phyloP scores from a whole-genome alignment of 2,888 invertebrate species.

The Dolomedes plantarius region DNA sequence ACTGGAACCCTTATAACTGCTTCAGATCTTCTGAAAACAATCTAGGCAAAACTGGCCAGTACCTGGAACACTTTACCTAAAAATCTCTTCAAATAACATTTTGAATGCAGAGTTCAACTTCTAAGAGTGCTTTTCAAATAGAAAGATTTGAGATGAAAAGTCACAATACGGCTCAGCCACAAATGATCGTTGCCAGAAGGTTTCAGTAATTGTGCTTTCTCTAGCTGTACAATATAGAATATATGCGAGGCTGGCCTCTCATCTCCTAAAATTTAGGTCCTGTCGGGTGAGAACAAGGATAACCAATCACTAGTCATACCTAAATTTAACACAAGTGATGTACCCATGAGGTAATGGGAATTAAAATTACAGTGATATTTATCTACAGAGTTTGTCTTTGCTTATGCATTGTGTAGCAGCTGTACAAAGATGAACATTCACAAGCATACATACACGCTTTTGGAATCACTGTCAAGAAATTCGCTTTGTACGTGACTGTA shows the following conservation, averaged over 20 bases:
- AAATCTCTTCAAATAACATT: slow-evolving; percentile 39
- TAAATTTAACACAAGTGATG: slow-evolving; percentile 61
- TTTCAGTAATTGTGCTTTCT: slow-evolving; percentile 60
- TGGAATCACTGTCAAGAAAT: slow-evolving; percentile 13
- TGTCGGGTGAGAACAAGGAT: slow-evolving; percentile 57
- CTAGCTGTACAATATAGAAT: slow-evolving; percentile 65
- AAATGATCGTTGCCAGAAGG: slow-evolving; percentile 30
- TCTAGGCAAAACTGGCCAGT: slow-evolving; percentile 59
- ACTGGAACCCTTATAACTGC: slow-evolving; percentile 58
- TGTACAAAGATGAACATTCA: slow-evolving; percentile 68
- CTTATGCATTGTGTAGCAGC: slow-evolving; percentile 55
- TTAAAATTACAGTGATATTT: slow-evolving; percentile 71
- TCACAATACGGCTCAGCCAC: slow-evolving; percentile 49
- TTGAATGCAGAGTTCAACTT: slow-evolving; percentile 51
- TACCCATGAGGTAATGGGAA: slow-evolving; percentile 70
- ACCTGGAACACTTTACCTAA: slow-evolving; percentile 35
- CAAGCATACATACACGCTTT: slow-evolving; percentile 48
- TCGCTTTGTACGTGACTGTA: slow-evolving; percentile 1
- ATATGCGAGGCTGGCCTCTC: slow-evolving; percentile 53
- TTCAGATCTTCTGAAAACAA: slow-evolving; percentile 67
- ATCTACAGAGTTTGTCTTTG: slow-evolving; percentile 65
- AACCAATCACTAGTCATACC: slow-evolving; percentile 47
- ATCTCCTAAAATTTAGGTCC: slow-evolving; percentile 55
- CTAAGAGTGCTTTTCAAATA: slow-evolving; percentile 67
- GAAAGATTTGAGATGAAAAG: slow-evolving; percentile 63